These are phyloP conservation scores for Hydrolagus colliei DNA, from an alignment of 2,797 vertebrate species.

Conservation along the genomic window DNA sequence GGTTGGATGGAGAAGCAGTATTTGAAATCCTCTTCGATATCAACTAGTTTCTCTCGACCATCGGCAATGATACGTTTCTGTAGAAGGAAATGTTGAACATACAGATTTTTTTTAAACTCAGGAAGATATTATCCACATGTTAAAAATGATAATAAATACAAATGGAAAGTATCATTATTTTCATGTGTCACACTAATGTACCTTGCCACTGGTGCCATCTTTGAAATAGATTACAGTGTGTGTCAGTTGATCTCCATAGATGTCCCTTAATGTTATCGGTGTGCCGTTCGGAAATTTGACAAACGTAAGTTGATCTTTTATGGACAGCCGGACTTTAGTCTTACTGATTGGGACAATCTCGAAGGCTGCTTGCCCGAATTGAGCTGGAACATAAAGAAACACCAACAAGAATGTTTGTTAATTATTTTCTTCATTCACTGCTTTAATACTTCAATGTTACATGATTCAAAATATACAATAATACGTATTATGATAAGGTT, in stretches of 20 bases:
- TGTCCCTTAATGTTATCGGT: conserved; percentile 63
- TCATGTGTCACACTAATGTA: conserved; percentile 43
- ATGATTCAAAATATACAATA: too few relatives aligned
- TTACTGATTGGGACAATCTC: not conserved
- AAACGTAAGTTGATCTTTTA: conserved; percentile 62
- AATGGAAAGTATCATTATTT: not conserved
- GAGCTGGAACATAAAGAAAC: not conserved
- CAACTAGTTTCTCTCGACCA: conserved; percentile 53
- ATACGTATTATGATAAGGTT: not conserved
- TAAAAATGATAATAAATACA: not conserved
- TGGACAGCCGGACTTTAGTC: conserved; percentile 51
- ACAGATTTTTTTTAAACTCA: not conserved
- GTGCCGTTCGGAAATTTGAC: conserved; percentile 45
- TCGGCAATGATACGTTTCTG: conserved; percentile 61
- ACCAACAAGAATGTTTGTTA: not conserved
- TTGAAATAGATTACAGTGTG: conserved; percentile 74
- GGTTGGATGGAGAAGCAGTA: conserved; percentile 80
- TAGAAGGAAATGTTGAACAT: conserved; percentile 22
- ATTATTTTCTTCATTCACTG: not conserved
- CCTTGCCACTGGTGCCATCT: conserved; percentile 77
- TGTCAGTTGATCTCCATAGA: conserved; percentile 63
- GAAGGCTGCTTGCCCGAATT: not conserved
- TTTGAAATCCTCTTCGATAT: conserved; percentile 59
- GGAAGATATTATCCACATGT: too few relatives aligned
- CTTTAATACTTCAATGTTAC: not conserved